Evolutionary conservation across 2,797 vertebrate genomes (phyloP).

Genomic region (Coregonus suidteri): DNA sequence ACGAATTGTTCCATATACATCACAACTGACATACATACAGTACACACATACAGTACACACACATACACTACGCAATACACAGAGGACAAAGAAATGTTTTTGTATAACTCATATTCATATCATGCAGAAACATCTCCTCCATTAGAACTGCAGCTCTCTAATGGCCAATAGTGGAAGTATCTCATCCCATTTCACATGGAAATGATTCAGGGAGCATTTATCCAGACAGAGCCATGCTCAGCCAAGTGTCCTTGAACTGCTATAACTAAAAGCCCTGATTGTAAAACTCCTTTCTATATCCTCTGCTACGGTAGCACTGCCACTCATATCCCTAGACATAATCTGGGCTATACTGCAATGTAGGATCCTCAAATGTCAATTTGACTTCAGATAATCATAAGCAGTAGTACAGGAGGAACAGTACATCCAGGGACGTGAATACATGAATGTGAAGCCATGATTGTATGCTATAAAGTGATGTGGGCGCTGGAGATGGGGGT

Average conservation of each 20-base stretch:
- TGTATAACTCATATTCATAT: constrained; percentile 58
- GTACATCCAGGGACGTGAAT: too few species aligned
- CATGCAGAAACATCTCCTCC: constrained; percentile 59
- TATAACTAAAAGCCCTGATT: constrained; percentile 11
- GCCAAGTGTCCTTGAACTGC: constrained; percentile 65
- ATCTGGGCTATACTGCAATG: neutral
- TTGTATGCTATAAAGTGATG: too few species aligned
- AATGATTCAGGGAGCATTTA: neutral
- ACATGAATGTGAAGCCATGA: too few species aligned
- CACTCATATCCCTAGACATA: neutral
- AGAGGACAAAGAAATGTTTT: constrained; percentile 40
- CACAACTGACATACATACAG: neutral
- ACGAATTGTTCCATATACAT: neutral
- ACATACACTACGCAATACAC: constrained; percentile 4
- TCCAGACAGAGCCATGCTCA: neutral
- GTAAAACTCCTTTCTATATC: neutral
- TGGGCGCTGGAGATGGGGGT: too few species aligned
- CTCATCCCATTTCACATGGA: neutral
- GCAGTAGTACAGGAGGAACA: too few species aligned
- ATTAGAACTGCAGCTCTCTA: constrained; percentile 58
- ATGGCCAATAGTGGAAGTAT: constrained; percentile 55
- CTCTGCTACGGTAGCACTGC: constrained; percentile 41
- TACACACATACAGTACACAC: too few species aligned
- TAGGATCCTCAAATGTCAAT: neutral
- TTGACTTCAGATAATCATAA: neutral